Evolutionary conservation across 2,888 invertebrate genomes (phyloP).

Genomic region (Altica lythri): DNA sequence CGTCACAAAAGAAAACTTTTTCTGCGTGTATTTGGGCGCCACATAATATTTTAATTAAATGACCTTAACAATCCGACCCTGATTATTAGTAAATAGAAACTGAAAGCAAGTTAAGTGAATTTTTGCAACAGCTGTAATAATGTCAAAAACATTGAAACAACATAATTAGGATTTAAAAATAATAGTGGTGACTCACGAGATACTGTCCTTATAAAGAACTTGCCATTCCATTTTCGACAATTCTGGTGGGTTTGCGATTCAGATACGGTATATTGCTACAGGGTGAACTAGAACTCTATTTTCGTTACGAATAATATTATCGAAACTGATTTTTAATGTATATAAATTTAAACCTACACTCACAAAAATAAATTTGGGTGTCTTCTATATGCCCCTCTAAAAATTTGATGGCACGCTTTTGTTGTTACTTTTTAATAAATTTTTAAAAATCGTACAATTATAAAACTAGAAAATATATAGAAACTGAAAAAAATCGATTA

Average conservation of each 20-base stretch:
- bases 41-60: neutral
- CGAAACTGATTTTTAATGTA: neutral
- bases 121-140: slow-evolving; percentile 18
- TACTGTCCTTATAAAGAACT: slow-evolving; percentile 37
- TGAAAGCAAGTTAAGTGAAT: slow-evolving; percentile 4
- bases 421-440: too few relatives aligned
- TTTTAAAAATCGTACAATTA: too few relatives aligned
- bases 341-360: neutral
- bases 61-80: slow-evolving; percentile 6
- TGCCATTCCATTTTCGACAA: slow-evolving; percentile 45
- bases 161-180: slow-evolving; percentile 33
- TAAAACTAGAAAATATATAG: too few relatives aligned
- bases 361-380: too few relatives aligned
- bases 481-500: too few relatives aligned
- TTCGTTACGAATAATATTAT: too few relatives aligned
- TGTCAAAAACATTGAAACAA: slow-evolving; percentile 28
- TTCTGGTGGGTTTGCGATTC: slow-evolving; percentile 39
- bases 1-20: too few relatives aligned
- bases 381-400: too few relatives aligned
- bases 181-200: slow-evolving; percentile 37
- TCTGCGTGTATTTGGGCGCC: neutral
- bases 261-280: slow-evolving; percentile 26
- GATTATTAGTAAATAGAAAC: slow-evolving; percentile 8
- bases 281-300: slow-evolving; percentile 13
- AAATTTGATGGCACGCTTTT: too few relatives aligned